Evolutionary conservation across 1,140 invertebrate genomes (phyloP), one percentile per base, ranked within the genome.

Genomic region (Procambarus clarkii): DNA sequence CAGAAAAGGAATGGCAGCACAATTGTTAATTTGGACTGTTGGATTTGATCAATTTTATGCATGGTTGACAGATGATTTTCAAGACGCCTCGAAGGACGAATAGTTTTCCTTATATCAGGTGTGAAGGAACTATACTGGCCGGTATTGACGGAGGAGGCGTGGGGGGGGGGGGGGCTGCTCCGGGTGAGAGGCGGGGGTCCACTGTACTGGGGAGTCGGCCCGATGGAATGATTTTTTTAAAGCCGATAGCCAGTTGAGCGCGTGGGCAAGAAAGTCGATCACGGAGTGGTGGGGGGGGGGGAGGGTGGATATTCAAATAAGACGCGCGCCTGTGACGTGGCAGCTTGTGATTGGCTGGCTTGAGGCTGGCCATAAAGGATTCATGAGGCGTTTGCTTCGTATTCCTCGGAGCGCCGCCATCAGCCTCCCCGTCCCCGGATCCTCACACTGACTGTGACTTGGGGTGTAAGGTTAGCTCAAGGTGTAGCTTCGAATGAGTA

Each of bases 141-240:
- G 80, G 69, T 86, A 76, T 76, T 86, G 83, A 86, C 83, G 46
- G 46, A 86, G 45, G 83, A 76, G 83, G 46, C n/a, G 9, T 34
- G 13, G 54, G 45, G 82, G 13, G 15, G 69, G 45, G 46, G 45
- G 44, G 44, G 83, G 21, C 5, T 21, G 69, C 60, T 34, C 8
- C 15, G 58, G 44, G 50, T 8, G 81, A 24, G 34, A 21, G 44
- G 54, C 15, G 34, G 44, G 46, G 46, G 69, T 8, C 46, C 3
- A 24, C 50, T 13, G 13, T 8, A 54, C 50, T 44, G n/a, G 45
- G 3, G 21, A 48, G 64, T 34, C 45, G n/a, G 76, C 69, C 60
- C 76, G 86, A 88, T 88, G 58, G 86, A 88, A 88, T 88, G 86
- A 88, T 88, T 88, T 88, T 88, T 88, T 88, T 88, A 88, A 88